Evolutionary conservation across 2,797 vertebrate genomes (phyloP), one percentile per base, ranked within the genome.

Genomic region (Dromococcyx pavoninus): DNA sequence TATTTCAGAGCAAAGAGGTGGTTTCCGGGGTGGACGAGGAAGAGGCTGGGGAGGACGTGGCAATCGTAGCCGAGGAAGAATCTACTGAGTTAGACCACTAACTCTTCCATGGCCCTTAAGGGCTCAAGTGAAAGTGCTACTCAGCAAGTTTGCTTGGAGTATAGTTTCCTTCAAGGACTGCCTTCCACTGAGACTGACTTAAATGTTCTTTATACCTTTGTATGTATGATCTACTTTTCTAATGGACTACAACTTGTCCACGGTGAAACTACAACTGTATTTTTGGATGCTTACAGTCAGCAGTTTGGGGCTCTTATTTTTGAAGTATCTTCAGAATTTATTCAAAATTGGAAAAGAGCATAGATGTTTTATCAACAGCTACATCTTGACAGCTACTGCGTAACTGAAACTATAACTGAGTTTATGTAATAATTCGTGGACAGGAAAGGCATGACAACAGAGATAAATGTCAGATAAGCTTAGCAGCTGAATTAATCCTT

Each of bases 31-130:
- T 80, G 98, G 99, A 57, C 97, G 99, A 92, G 99, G 99, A 44
- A 97, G 99, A 97, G 99, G 99, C 88, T 99, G 99, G 95, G 99
- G 99, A 83, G 97, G 98, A 92, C 98, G 99, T 97, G 99, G 99
- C 88, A 99, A 97, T 97, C 98, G 99, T 95, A 99, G 99, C 98
- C 97, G 99, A 97, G 99, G 99, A 93, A 98, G 99, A 86, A 98
- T 99, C 97, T 99, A 99, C 98, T 99, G 97, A 99, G 93, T n/a
- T 48, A 71, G 75, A 75, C 81, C 75, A 30, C 86, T 96, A 69
- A 87, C 97, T 95, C 96, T 94, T 95, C 95, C 95, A 44, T 66
- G 94, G 75, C 92, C 93, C 88, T 87, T 48, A 73, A 85, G 90
- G 93, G 95, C 88, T 92, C 46, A 86, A 78, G 82, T 62, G 75